These are phyloP conservation scores for Propsilocerus akamusi DNA, from an alignment of 1,140 invertebrate genomes.

Conservation along the genomic window DNA sequence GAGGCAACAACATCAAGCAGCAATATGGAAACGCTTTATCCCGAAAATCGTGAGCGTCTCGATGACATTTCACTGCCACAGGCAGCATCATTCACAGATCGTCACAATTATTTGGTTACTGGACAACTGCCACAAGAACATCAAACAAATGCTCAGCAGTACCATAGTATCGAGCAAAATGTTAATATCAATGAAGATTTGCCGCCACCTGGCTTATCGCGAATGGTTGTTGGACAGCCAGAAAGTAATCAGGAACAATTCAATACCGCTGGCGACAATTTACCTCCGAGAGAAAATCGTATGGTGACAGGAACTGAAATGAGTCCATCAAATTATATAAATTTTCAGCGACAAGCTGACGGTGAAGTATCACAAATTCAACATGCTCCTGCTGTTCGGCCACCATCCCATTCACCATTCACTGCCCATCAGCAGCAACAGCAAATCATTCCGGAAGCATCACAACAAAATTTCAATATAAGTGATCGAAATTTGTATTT, in stretches of 20 bases:
- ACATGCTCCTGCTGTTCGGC: not conserved
- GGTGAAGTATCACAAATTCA: slow-evolving; percentile 16
- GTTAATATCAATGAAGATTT: slow-evolving; percentile 12
- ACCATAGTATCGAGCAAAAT: slow-evolving; percentile 8
- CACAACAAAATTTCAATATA: slow-evolving; percentile 6
- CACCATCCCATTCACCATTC: not conserved
- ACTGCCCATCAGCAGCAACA: not conserved
- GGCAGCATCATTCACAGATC: slow-evolving; percentile 35
- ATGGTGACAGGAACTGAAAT: slow-evolving; percentile 31
- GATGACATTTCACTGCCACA: slow-evolving; percentile 11
- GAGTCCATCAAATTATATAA: slow-evolving; percentile 4
- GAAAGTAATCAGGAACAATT: slow-evolving; percentile 31
- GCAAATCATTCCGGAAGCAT: not conserved
- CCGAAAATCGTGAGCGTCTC: slow-evolving; percentile 30
- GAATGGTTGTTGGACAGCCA: slow-evolving; percentile 42
- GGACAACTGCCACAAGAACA: slow-evolving; percentile 40
- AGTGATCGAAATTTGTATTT: slow-evolving; percentile 13
- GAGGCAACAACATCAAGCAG: not conserved
- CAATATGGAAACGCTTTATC: slow-evolving; percentile 13
- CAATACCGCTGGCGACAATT: slow-evolving; percentile 28
- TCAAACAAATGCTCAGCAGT: slow-evolving; percentile 26
- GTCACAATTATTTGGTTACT: slow-evolving; percentile 52
- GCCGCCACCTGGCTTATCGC: slow-evolving; percentile 36
- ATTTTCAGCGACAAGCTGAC: slow-evolving; percentile 20
- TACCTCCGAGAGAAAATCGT: slow-evolving; percentile 31